These are phyloP conservation scores for Solenopsis fugax DNA, from an alignment of 1,140 invertebrate genomes.

Conservation along the genomic window DNA sequence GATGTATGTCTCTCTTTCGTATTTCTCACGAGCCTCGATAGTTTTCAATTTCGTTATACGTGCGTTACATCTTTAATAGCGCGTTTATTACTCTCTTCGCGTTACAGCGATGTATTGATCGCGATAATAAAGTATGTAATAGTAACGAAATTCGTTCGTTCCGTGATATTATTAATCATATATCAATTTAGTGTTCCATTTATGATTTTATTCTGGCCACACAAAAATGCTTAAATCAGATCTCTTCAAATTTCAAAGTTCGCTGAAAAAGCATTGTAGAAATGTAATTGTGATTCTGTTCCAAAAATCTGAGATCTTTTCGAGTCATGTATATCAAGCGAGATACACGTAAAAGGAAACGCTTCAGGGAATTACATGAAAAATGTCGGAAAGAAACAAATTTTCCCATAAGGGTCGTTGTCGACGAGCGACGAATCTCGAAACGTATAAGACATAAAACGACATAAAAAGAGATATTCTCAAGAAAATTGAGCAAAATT, in stretches of 20 bases:
- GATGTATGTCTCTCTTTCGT: background rate
- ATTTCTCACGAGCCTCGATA: background rate
- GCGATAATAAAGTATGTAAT: slow-evolving; percentile 51
- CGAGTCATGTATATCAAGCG: background rate
- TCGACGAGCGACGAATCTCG: slow-evolving; percentile 20
- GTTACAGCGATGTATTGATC: slow-evolving; percentile 36
- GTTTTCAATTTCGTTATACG: background rate
- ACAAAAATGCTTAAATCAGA: background rate
- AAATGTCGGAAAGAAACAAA: slow-evolving; percentile 14
- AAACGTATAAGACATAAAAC: background rate
- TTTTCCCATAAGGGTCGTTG: slow-evolving; percentile 5
- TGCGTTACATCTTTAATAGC: background rate
- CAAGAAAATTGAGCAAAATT: slow-evolving; percentile 9
- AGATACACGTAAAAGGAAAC: background rate
- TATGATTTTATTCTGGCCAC: slow-evolving; percentile 44
- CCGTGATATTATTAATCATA: slow-evolving; percentile 59
- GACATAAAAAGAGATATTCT: background rate
- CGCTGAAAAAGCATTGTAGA: background rate
- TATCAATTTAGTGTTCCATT: slow-evolving; percentile 54
- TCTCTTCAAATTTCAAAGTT: background rate
- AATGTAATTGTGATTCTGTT: background rate
- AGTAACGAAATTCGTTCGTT: slow-evolving; percentile 46
- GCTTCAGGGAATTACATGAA: slow-evolving; percentile 15
- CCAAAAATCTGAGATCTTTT: background rate
- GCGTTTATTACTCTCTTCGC: slow-evolving; percentile 18